Base-by-base conservation (phyloP, 2,113 vertebrate species). In the Alosa alosa region DNA sequence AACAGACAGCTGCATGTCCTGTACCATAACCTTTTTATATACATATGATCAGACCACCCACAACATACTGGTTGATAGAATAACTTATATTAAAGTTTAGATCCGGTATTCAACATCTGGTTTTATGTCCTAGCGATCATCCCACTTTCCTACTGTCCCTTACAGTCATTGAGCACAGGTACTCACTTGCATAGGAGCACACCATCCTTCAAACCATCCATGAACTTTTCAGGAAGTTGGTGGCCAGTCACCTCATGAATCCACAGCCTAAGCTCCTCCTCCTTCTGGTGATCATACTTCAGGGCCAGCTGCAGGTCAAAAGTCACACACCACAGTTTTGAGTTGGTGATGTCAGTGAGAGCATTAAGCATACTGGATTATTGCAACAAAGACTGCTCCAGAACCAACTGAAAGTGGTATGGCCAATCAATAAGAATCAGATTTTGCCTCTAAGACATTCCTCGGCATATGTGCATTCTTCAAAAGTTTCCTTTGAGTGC, bases 121-220 rank as follows among this genome's bases (percentile, higher is more conserved):
- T 17, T 55, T 55, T 17, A 60, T 52, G 13, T 52, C 50, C 50
- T 52, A 15, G 47, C 7, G 47, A 22, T 22, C 6, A 20, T 20
- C 55, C 20, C 18, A 60, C 4, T 22, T 22, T 6, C 20, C 4
- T 52, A 15, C 50, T 60, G 18, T 6, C 20, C 15, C 15, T 55
- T 1, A 17, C 15, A 55, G 4, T 60, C 4, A 22, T 6, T 22
- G 55, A 22, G 15, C 55, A 60, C 55, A 22, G 55, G 22, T 10
- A 94, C 96, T 93, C 92, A 99, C 98, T 97, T 96, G 97, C 98
- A 98, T 57, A 99, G 90, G 85, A 98, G 91, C 89, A 97, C 95
- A 25, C 98, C 97, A 0, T 98, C 95, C 91, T 99, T 98, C 90
- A 99, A 94, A 0, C 96, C 95, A 0, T 98, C 97, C 98, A 99